Conservation (phyloP, 2,113 vertebrate species). For the Helogale parvula region DNA sequence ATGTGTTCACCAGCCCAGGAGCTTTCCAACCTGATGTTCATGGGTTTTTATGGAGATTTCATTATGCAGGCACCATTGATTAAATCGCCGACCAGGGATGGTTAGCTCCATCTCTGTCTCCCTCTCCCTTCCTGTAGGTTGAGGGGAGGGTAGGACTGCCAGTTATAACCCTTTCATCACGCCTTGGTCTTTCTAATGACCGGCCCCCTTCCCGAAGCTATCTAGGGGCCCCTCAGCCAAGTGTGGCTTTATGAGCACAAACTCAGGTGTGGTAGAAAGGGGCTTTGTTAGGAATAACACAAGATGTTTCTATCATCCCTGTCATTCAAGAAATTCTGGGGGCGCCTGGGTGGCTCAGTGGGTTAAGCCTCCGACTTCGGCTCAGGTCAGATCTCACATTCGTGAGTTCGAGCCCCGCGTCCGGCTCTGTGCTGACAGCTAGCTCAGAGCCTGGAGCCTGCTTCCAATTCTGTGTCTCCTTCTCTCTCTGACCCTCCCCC, state of each 20-base stretch:
- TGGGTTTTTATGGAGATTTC: not conserved
- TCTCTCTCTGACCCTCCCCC: too few species aligned
- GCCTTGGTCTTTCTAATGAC: not conserved
- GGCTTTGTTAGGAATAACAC: not conserved
- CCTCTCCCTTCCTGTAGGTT: not conserved
- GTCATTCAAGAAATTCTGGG: constrained; percentile 1
- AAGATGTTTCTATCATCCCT: not conserved
- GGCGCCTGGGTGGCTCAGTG: too few species aligned
- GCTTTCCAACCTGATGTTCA: not conserved
- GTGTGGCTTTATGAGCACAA: not conserved
- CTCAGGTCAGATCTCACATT: too few species aligned
- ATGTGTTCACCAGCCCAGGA: not conserved
- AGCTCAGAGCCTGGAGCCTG: too few species aligned
- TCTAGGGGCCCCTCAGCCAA: not conserved
- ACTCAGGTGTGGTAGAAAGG: not conserved
- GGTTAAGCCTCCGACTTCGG: too few species aligned
- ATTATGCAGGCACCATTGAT: not conserved
- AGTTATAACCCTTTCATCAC: not conserved
- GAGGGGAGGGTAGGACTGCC: not conserved
- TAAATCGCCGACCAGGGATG: not conserved
- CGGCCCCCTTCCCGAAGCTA: too few species aligned
- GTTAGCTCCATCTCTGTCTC: not conserved
- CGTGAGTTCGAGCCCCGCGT: too few species aligned
- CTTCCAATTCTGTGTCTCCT: too few species aligned
- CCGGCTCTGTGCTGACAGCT: too few species aligned